Conservation (phyloP, 2,797 vertebrate species). For the Lophius americanus region DNA sequence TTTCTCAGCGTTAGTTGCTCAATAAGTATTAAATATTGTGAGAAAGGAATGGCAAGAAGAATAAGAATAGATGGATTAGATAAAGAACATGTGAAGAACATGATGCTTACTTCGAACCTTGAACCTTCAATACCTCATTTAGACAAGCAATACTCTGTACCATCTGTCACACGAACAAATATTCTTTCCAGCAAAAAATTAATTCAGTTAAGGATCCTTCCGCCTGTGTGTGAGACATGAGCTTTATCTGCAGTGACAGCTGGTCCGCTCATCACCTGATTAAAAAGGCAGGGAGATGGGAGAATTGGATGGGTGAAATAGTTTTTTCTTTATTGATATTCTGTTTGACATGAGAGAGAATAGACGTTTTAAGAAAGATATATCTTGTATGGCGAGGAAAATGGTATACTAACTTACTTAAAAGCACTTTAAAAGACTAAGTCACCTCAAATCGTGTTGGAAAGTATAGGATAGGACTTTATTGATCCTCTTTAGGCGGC, state of each 20-base stretch:
- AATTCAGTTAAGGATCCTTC: conserved; percentile 2
- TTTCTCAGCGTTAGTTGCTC: no score
- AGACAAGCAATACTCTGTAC: not conserved
- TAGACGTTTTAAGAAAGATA: not conserved
- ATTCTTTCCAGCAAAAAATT: not conserved
- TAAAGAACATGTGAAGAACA: no score
- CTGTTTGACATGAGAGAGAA: not conserved
- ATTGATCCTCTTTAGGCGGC: no score
- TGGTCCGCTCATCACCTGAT: conserved; percentile 33
- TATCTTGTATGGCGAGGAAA: not conserved
- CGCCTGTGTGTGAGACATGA: conserved; percentile 5
- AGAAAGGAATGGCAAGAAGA: no score
- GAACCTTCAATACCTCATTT: not conserved
- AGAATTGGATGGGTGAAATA: conserved; percentile 14
- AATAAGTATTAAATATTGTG: no score
- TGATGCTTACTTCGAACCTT: not conserved
- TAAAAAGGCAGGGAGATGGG: conserved; percentile 7
- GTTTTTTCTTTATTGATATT: conserved; percentile 26
- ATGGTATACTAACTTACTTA: conserved; percentile 1
- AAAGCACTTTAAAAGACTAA: conserved; percentile 8
- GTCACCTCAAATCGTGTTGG: not conserved
- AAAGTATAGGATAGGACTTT: no score
- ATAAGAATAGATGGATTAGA: no score
- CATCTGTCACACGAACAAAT: not conserved
- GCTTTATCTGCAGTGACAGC: conserved; percentile 38